Evolutionary conservation across 2,797 vertebrate species (phyloP), one percentile per base, ranked within the genome.

Genomic region (Cirrhinus molitorella): DNA sequence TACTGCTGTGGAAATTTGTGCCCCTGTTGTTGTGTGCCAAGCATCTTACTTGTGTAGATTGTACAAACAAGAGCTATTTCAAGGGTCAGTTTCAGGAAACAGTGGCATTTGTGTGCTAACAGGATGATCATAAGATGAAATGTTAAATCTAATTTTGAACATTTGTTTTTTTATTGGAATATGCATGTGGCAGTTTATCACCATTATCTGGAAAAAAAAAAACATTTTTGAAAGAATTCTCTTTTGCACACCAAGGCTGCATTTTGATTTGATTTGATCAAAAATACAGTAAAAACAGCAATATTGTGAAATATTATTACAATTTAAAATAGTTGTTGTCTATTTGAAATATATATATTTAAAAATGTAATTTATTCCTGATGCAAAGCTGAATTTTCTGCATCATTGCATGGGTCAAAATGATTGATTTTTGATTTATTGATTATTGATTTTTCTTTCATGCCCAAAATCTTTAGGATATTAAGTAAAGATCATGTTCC

Each of bases 101-200:
- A 34, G 10, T 70, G 75, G 25, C 59, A 63, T 65, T 21, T 7
- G 75, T 65, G 59, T 13, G 25, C 23, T 8, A 77, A 77, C 57
- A 77, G 73, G 34, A 43, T 75, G 53, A 75, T 75, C 51, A n/a
- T 40, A 40, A 75, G 23, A 77, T 45, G 9, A 70, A 70, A 65
- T 28, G 8, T 19, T 31, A 19, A 34, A 34, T 74, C 28, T 14
- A 53, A 73, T 25, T 45, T 17, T 37, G 49, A 55, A 37, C 13
- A 3, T 13, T 57, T 37, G 28, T 53, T 73, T 71, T n/a, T n/a
- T 28, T 2, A 71, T 5, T 71, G 14, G 11, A 13, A 51, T 11
- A 12, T 23, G 21, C 6, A 43, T 21, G 65, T 31, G 4, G 1
- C 13, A 43, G 23, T 16, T 45, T 23, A 67, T 40, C 65, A 67